Percentiles rank a stretch among this genome's conserved stretches.
phyloP scores from a whole-genome alignment of 2,113 vertebrate species.

The Solea solea region DNA sequence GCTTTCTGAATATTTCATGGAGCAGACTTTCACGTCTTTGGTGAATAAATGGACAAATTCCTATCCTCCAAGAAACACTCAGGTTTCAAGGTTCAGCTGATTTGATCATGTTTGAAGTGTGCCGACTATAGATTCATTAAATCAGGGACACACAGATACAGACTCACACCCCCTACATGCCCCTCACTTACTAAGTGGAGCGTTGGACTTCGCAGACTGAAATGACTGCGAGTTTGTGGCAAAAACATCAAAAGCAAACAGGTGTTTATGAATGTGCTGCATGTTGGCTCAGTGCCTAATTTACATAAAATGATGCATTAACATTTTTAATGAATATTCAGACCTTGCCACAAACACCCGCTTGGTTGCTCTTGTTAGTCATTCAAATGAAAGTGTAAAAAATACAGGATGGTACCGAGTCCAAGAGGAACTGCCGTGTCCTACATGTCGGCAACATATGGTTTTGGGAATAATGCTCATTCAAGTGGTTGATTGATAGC shows the following conservation, averaged over 20 bases:
- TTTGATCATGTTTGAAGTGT: slow-evolving; percentile 34
- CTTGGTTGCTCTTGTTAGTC: slow-evolving; percentile 64
- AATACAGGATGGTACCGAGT: slow-evolving; percentile 50
- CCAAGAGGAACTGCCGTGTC: slow-evolving; percentile 57
- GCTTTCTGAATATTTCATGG: slow-evolving; percentile 75
- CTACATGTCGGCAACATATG: slow-evolving; percentile 67
- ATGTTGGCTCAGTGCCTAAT: slow-evolving; percentile 58
- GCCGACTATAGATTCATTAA: slow-evolving; percentile 27
- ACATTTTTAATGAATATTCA: slow-evolving; percentile 76
- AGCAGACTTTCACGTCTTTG: slow-evolving; percentile 56
- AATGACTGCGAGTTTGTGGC: slow-evolving; percentile 42
- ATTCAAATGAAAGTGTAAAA: slow-evolving; percentile 71
- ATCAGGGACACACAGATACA: not conserved
- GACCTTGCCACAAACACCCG: slow-evolving; percentile 37
- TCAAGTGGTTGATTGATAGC: slow-evolving; percentile 64
- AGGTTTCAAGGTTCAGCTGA: slow-evolving; percentile 40
- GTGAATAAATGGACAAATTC: slow-evolving; percentile 46
- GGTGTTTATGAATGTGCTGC: slow-evolving; percentile 67
- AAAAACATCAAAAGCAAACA: slow-evolving; percentile 67
- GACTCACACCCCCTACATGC: slow-evolving; percentile 1
- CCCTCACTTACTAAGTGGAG: slow-evolving; percentile 8
- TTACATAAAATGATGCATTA: slow-evolving; percentile 73
- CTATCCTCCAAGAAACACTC: slow-evolving; percentile 36
- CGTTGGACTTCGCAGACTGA: slow-evolving; percentile 29
- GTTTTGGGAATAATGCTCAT: slow-evolving; percentile 55